These are phyloP conservation scores for Pipa parva DNA, from an alignment of 2,113 vertebrate genomes.

Conservation along the genomic window DNA sequence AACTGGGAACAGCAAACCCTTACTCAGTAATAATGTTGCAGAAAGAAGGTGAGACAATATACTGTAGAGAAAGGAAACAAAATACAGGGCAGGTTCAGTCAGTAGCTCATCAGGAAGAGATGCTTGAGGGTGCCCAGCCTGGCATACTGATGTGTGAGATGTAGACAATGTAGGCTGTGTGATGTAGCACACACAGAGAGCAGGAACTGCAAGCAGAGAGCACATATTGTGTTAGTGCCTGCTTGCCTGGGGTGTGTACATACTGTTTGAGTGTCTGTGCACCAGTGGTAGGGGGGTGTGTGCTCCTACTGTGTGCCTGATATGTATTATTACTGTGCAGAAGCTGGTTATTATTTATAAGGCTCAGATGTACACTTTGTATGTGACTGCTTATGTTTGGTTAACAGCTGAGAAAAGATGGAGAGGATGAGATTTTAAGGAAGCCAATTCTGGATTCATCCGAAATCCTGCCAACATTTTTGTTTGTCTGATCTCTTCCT, in stretches of 20 bases:
- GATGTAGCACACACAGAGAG: slow-evolving; percentile 7
- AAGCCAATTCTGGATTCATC: too few relatives aligned
- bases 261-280: neutral
- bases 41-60: neutral
- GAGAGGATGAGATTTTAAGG: too few relatives aligned
- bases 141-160: slow-evolving; percentile 15
- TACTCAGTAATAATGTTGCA: too few relatives aligned
- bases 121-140: slow-evolving; percentile 14
- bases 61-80: neutral
- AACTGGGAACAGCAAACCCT: too few relatives aligned
- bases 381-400: too few relatives aligned
- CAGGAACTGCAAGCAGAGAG: slow-evolving; percentile 16
- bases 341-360: too few relatives aligned
- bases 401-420: too few relatives aligned
- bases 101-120: neutral
- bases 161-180: neutral
- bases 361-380: too few relatives aligned
- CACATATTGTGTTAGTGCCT: neutral
- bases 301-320: neutral
- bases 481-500: too few relatives aligned
- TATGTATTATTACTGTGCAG: too few relatives aligned
- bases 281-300: neutral
- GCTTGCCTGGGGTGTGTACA: slow-evolving; percentile 1
- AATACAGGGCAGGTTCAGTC: neutral
- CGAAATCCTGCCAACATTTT: too few relatives aligned